phyloP scores from a whole-genome alignment of 2,797 vertebrate species.

The Enteromius trimaculatus region DNA sequence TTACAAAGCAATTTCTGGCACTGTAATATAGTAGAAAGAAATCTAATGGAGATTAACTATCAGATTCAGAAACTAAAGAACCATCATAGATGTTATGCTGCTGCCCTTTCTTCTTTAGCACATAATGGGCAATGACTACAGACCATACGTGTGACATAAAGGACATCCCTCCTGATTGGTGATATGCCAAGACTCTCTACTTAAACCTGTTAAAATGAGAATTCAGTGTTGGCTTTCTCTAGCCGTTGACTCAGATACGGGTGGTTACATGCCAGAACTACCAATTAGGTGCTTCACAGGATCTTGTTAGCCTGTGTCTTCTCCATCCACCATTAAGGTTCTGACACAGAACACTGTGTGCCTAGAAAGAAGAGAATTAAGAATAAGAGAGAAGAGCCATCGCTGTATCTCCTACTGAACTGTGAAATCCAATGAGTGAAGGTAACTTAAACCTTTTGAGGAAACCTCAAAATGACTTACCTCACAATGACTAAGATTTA shows the following conservation, averaged over 20 bases:
- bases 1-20: constrained; percentile 11
- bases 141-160: background rate
- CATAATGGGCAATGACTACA: background rate
- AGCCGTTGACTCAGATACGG: constrained; percentile 31
- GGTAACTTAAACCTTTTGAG: background rate
- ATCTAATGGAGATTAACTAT: constrained; percentile 11
- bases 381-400: constrained; percentile 4
- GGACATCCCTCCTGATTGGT: constrained; percentile 10
- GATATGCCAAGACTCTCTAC: background rate
- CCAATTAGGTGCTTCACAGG: constrained; percentile 60
- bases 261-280: constrained; percentile 54
- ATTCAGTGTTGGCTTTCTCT: background rate
- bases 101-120: background rate
- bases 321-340: constrained; percentile 13
- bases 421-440: background rate
- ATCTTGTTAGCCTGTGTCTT: constrained; percentile 52
- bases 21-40: constrained; percentile 20
- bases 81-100: background rate
- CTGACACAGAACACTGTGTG: constrained; percentile 8
- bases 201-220: constrained; percentile 31
- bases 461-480: background rate
- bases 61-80: background rate
- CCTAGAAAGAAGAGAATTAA: background rate
- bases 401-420: background rate
- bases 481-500: background rate